These are phyloP conservation scores for Bubo blakistoni DNA, from an alignment of 2,113 vertebrate species.

Conservation along the genomic window DNA sequence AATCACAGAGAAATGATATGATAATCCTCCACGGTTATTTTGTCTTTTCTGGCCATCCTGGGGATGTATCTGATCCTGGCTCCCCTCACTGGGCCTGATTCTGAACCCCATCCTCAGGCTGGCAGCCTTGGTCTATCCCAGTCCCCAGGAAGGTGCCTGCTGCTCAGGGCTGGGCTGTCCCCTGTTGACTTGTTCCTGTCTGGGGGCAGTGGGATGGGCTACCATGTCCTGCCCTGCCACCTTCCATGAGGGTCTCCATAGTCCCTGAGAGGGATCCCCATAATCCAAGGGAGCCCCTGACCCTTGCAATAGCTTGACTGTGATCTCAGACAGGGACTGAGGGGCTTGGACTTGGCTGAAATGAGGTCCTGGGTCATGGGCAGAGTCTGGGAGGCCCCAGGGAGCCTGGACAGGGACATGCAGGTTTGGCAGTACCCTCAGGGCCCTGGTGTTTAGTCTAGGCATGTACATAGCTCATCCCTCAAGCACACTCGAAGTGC, in stretches of 20 bases:
- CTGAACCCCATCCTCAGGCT: accelerated
- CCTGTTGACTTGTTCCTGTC: background rate
- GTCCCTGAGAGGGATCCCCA: accelerated
- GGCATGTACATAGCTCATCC: background rate
- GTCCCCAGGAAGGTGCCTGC: background rate
- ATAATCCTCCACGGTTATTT: background rate
- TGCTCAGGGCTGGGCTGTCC: background rate
- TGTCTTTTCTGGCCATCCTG: background rate
- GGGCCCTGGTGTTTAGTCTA: background rate
- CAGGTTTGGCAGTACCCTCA: background rate
- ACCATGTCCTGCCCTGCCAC: background rate
- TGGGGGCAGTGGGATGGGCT: too few relatives aligned
- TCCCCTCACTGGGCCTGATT: background rate
- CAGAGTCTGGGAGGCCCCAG: background rate
- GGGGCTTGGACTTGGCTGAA: background rate
- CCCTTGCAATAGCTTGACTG: background rate
- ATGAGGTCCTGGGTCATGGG: background rate
- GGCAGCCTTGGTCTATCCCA: accelerated
- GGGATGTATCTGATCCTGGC: background rate
- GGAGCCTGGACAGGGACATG: too few relatives aligned
- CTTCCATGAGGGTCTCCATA: accelerated
- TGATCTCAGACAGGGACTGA: background rate
- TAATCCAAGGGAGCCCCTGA: background rate
- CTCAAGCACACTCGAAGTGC: background rate
- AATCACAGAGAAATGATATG: background rate